phyloP scores from a whole-genome alignment of 2,797 vertebrate genomes.

The Eulemur albifrons region DNA sequence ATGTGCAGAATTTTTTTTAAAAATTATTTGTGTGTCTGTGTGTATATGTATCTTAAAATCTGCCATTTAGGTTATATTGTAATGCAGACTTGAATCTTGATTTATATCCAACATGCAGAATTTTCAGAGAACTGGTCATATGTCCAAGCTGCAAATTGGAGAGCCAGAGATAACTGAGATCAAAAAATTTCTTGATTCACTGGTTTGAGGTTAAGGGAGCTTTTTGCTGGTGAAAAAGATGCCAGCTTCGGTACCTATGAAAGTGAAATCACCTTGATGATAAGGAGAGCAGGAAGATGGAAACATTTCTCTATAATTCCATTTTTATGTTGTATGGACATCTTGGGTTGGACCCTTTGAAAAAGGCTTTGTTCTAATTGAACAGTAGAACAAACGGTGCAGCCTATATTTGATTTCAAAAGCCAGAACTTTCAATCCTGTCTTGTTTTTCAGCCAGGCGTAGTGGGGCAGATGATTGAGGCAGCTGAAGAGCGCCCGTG shows the following conservation, averaged over 20 bases:
- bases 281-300: neutral
- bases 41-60: neutral
- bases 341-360: neutral
- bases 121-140: constrained; percentile 4
- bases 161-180: neutral
- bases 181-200: neutral
- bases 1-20: neutral
- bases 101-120: neutral
- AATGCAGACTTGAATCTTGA: neutral
- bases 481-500: constrained; percentile 97
- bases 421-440: neutral
- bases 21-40: neutral
- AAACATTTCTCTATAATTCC: neutral
- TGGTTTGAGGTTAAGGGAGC: neutral
- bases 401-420: neutral
- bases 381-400: neutral
- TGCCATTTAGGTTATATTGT: neutral
- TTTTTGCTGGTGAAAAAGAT: neutral
- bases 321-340: neutral
- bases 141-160: neutral
- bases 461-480: constrained; percentile 93
- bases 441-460: constrained; percentile 89
- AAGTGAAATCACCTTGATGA: neutral
- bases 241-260: neutral
- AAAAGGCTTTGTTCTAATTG: neutral